phyloP scores from a whole-genome alignment of 2,797 vertebrate species.

The Chromobotia macracanthus region DNA sequence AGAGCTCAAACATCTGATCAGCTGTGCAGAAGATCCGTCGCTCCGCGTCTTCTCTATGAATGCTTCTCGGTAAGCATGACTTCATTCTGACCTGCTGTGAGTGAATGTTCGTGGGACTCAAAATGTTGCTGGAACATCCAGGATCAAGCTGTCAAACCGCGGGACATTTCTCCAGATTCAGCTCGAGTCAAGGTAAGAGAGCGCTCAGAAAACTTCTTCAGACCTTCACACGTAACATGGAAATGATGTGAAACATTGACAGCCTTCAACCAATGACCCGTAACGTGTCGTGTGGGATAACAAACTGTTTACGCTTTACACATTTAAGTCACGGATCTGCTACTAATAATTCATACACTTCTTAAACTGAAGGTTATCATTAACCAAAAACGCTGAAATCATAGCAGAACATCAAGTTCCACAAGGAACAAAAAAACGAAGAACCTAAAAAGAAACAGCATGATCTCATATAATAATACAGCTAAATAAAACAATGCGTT shows the following conservation, averaged over 20 bases:
- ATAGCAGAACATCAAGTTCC: too few relatives aligned
- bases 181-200: constrained; percentile 82
- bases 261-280: not conserved
- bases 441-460: too few relatives aligned
- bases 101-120: constrained; percentile 12
- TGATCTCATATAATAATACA: too few relatives aligned
- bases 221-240: too few relatives aligned
- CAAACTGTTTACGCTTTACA: not conserved
- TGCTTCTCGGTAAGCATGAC: too few relatives aligned
- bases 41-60: constrained; percentile 32
- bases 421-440: too few relatives aligned
- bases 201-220: too few relatives aligned
- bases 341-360: too few relatives aligned
- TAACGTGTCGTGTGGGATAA: not conserved
- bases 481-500: too few relatives aligned
- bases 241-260: not conserved
- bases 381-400: too few relatives aligned
- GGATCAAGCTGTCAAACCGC: constrained; percentile 79
- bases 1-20: constrained; percentile 66
- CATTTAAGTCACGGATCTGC: too few relatives aligned
- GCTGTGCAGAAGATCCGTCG: constrained; percentile 49
- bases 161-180: constrained; percentile 77
- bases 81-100: not conserved
- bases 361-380: too few relatives aligned
- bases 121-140: constrained; percentile 85